Evolutionary conservation across 2,113 vertebrate species (phyloP).

Genomic region (Bambusicola thoracicus): DNA sequence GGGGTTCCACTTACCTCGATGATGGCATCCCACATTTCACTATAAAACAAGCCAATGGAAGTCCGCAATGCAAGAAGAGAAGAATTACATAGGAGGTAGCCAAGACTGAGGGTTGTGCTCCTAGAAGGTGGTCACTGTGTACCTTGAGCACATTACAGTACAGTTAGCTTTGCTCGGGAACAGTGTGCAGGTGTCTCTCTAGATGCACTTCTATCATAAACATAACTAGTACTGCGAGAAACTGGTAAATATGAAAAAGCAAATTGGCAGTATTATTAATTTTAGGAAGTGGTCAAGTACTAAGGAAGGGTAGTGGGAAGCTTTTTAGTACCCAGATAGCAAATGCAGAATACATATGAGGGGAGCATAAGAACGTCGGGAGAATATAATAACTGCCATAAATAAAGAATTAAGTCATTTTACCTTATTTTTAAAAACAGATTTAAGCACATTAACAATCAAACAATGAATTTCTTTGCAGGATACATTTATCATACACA

Average conservation of each 20-base stretch:
- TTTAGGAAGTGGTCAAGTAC: neutral
- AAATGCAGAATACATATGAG: neutral
- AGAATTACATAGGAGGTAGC: neutral
- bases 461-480: slow-evolving; percentile 69
- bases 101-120: neutral
- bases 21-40: neutral
- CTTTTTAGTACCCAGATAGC: neutral
- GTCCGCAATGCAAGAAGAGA: neutral
- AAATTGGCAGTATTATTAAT: neutral
- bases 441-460: slow-evolving; percentile 32
- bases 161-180: neutral
- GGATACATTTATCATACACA: slow-evolving; percentile 55
- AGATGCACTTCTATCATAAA: neutral
- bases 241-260: neutral
- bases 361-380: neutral
- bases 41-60: neutral
- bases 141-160: neutral
- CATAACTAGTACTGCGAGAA: neutral
- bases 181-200: neutral
- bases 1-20: neutral
- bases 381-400: neutral
- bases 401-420: neutral
- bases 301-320: neutral
- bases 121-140: neutral
- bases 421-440: slow-evolving; percentile 39